Base-by-base conservation (phyloP, 2,113 vertebrate species). In the Clinocottus analis region DNA sequence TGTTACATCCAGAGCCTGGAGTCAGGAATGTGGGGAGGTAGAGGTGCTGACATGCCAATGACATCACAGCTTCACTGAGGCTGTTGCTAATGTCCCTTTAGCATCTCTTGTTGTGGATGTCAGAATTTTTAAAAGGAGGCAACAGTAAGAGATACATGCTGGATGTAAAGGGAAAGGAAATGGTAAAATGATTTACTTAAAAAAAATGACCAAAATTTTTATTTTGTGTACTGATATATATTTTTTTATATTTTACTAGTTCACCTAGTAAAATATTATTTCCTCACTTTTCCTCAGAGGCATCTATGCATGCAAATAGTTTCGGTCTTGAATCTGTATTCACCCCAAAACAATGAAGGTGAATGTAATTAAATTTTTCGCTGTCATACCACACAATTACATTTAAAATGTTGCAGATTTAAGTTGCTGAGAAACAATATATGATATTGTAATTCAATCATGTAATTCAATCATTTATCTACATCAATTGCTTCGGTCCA, bases 61-160 rank as follows among this genome's bases (percentile, higher is more conserved):
- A 84, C 65, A 69, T 77, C 80, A 63, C 79, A 77, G 55, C 23
- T 29, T 75, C 43, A 51, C 19, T 39, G 37, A 53, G n/a, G 58
- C 45, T 0, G 7, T 0, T 0, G 55, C 29, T 60, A 76, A 53
- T 53, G 37, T 47, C 66, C 21, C 45, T 62, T 27, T 41, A 66
- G 58, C 69, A 47, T 58, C 29, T 60, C 72, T 64, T 33, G 53
- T 27, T 29, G 56, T 53, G 7, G 23, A 41, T 69, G 39, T 29
- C 37, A 73, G 29, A 79, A 31, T 21, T 71, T 49, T 2, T 37
- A 56, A 59, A 75, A 27, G 8, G 72, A 25, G 5, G 33, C 29
- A 62, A 29, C 13, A 61, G 23, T 25, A 35, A 63, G 65, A 58
- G 14, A 45, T 49, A 6, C 29, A 31, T 29, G 49, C 25, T 43